Conservation (phyloP, 2,797 vertebrate genomes). For the Esox lucius region DNA sequence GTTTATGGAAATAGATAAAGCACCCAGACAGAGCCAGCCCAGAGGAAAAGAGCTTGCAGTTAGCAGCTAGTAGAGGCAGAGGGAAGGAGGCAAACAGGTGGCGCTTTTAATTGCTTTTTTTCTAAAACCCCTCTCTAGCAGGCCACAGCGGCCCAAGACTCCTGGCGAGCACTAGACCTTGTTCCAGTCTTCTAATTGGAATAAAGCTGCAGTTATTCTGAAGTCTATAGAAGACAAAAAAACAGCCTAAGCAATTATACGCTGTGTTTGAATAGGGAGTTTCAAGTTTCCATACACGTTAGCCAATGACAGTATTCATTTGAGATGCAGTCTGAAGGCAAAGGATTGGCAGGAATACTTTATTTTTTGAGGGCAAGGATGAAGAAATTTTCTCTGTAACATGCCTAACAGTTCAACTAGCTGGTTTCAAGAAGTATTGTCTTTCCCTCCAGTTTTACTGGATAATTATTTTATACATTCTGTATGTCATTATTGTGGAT, state of each 20-base stretch:
- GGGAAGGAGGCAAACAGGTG: conserved; percentile 8
- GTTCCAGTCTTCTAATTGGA: neutral
- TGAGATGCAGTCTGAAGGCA: neutral
- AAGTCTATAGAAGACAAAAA: neutral
- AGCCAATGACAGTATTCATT: neutral
- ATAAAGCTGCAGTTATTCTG: neutral
- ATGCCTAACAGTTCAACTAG: neutral
- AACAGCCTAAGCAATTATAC: neutral
- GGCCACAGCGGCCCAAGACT: neutral
- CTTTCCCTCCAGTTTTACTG: neutral
- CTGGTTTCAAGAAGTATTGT: neutral
- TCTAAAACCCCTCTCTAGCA: neutral
- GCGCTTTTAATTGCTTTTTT: conserved; percentile 35
- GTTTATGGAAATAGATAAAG: neutral
- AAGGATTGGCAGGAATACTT: neutral
- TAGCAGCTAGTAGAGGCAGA: neutral
- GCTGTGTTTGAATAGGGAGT: neutral
- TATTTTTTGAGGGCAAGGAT: neutral
- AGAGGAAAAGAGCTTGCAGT: neutral
- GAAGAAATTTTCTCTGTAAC: neutral
- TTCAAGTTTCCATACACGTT: neutral
- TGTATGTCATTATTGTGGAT: neutral
- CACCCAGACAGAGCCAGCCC: neutral
- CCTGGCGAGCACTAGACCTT: neutral
- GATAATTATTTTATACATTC: neutral